Evolutionary conservation across 2,113 vertebrate genomes (phyloP), one percentile per base, ranked within the genome.

Genomic region (Neofelis nebulosa): DNA sequence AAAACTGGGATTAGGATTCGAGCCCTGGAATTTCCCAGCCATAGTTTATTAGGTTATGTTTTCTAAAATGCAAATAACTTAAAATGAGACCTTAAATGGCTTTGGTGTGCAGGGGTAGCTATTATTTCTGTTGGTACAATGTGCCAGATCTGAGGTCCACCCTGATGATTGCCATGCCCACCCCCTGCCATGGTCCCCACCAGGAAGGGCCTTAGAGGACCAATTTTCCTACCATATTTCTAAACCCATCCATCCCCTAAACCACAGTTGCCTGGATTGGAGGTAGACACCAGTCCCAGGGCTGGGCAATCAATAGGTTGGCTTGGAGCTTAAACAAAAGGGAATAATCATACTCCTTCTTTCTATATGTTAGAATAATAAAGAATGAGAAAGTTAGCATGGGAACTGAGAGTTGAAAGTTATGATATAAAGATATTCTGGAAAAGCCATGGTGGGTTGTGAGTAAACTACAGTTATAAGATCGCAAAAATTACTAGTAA

Each of bases 11-110:
- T 90, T 93, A 92, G 45, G 65, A 73, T 41, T 83, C 1, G 13
- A 83, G 69, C 33, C 79, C 69, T 90, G 90, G 74, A 89, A 92
- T 95, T 86, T 96, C 83, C 86, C 79, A 95, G 94, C 63, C 29
- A 19, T 31, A 38, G 80, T 90, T 97, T 85, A 96, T 95, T 90
- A 84, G 65, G 65, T 79, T 91, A 86, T 96, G 66, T 71, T 96
- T 95, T 94, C 80, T 73, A 69, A 96, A 90, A 92, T 71, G 65
- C 31, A 86, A 82, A 65, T 95, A 68, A 90, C 61, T 96, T 94
- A 65, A 91, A 92, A 95, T 82, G 84, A 96, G 89, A 71, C 27
- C 83, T 92, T 90, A 78, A 52, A n/a, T 92, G 61, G 57, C 76
- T 65, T 81, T 92, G 10, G 80, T 73, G 55, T 68, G 29, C 69